These are phyloP conservation scores for Lacanobia wlatinum DNA, from an alignment of 2,888 invertebrate species.

Conservation along the genomic window DNA sequence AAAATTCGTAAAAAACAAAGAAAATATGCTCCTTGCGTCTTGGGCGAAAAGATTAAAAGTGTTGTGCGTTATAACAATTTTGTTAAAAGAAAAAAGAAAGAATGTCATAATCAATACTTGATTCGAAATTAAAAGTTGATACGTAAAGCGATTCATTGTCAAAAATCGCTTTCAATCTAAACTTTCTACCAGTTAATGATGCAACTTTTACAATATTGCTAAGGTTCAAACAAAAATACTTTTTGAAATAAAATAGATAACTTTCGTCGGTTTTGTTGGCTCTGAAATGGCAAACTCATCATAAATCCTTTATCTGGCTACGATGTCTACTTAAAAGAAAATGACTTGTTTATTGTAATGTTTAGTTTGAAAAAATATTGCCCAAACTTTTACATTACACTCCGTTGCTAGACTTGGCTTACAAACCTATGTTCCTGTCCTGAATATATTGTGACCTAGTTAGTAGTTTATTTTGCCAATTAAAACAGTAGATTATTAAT, in stretches of 20 bases:
- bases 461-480: no score
- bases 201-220: background rate
- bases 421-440: no score
- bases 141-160: background rate
- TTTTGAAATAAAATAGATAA: background rate
- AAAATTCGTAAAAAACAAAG: no score
- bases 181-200: background rate
- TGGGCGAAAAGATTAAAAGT: background rate
- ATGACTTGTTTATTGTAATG: background rate
- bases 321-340: background rate
- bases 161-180: background rate
- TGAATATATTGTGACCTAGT: no score
- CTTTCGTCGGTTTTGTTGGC: background rate
- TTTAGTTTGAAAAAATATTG: no score
- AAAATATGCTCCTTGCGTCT: no score
- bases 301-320: constrained; percentile 14
- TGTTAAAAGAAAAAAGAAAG: background rate
- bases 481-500: no score
- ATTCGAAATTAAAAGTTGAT: background rate
- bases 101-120: background rate
- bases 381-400: no score
- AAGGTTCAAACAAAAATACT: background rate
- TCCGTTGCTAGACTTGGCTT: no score
- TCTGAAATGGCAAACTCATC: constrained; percentile 9
- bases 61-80: background rate